Conservation (phyloP, 2,888 invertebrate species). For the Eupelmus urozonus region DNA sequence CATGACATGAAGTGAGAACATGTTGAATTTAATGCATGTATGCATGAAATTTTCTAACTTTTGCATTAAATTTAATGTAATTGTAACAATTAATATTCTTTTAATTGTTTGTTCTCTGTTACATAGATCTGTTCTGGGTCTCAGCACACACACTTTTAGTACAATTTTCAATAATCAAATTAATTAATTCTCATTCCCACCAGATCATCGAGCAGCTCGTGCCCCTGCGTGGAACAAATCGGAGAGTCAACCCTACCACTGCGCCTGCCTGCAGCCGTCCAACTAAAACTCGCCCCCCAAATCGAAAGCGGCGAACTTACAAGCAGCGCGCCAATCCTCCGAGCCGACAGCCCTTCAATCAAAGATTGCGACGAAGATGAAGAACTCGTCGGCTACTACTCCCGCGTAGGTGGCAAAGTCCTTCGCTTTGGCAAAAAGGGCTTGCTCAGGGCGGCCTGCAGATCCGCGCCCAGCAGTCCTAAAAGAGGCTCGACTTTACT, state of each 20-base stretch:
- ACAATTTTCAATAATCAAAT: too few species aligned
- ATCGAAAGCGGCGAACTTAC: conserved; percentile 31
- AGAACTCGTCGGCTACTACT: conserved; percentile 20
- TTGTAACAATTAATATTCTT: too few species aligned
- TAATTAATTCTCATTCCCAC: conserved; percentile 43
- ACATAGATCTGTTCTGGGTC: too few species aligned
- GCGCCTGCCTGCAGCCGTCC: conserved; percentile 40
- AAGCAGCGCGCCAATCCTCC: conserved; percentile 52
- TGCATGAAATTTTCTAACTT: too few species aligned
- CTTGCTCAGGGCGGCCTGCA: conserved; percentile 59
- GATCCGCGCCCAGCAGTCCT: conserved; percentile 72
- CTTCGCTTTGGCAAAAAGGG: conserved; percentile 28
- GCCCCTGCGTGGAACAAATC: conserved; percentile 84
- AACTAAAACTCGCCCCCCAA: conserved; percentile 36
- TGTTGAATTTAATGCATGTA: too few species aligned
- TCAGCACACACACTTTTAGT: too few species aligned
- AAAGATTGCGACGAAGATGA: conserved; percentile 28
- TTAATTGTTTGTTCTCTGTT: too few species aligned
- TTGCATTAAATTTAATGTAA: too few species aligned
- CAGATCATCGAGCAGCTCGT: conserved; percentile 82
- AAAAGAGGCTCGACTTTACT: conserved; percentile 66
- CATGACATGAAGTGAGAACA: too few species aligned
- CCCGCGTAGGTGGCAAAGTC: neutral
- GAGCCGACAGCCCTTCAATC: conserved; percentile 26
- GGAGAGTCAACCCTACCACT: conserved; percentile 56